A percentile compares a stretch with the other conserved stretches of the same genome.
These are phyloP conservation scores for Eulemur rufifrons DNA, from an alignment of 2,113 vertebrate species.

Conservation along the genomic window DNA sequence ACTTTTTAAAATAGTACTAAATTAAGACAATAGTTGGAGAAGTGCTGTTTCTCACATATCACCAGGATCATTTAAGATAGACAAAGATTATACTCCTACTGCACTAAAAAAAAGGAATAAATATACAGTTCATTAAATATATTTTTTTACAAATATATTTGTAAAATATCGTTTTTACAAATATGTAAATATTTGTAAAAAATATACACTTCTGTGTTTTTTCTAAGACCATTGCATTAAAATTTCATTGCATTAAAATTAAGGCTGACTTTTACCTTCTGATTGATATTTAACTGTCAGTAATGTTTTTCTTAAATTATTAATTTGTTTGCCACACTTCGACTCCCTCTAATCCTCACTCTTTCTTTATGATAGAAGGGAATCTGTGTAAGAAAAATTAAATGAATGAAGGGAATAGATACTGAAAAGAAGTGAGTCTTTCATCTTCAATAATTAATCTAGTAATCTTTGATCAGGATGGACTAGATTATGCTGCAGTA, in stretches of 20 bases:
- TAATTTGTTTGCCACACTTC: not conserved
- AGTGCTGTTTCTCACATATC: not conserved
- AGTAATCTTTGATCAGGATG: not conserved
- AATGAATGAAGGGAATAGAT: not conserved
- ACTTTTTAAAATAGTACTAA: not conserved
- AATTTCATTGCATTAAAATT: not conserved
- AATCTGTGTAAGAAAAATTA: not conserved
- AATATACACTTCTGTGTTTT: not conserved
- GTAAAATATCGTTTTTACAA: not conserved
- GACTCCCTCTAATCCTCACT: not conserved
- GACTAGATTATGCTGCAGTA: not conserved
- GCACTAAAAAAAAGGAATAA: not conserved
- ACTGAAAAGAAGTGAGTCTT: not conserved
- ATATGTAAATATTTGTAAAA: not conserved
- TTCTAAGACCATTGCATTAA: not conserved
- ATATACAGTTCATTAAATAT: not conserved
- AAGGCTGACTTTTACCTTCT: not conserved
- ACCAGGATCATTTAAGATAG: not conserved
- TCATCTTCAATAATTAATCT: constrained; percentile 37
- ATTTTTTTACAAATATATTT: not conserved
- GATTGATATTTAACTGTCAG: not conserved
- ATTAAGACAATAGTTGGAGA: not conserved
- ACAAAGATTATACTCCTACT: not conserved
- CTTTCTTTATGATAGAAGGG: not conserved
- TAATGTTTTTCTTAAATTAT: not conserved